These are phyloP conservation scores for Chanos chanos DNA, from an alignment of 2,797 vertebrate genomes.

Conservation along the genomic window DNA sequence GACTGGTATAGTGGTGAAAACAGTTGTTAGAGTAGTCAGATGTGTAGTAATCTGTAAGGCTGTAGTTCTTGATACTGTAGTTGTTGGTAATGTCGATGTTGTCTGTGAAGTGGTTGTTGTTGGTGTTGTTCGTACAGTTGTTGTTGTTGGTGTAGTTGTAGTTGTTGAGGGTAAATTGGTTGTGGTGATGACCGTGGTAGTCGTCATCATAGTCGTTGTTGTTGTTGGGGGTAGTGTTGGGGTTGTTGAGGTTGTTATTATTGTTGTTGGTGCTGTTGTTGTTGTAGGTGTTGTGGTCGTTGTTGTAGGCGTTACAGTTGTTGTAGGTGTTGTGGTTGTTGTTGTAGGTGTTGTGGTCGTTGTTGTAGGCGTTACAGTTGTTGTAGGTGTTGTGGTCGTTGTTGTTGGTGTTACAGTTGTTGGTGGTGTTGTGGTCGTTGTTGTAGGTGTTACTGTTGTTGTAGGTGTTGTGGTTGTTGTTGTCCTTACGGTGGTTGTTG, in stretches of 20 bases:
- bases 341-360: background rate
- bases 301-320: background rate
- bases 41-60: conserved; percentile 3
- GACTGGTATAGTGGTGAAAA: background rate
- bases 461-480: background rate
- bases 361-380: background rate
- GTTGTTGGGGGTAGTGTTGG: rapidly evolving
- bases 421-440: background rate
- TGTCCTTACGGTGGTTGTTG: background rate
- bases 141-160: background rate
- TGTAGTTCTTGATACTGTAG: background rate
- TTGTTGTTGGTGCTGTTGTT: background rate
- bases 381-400: background rate
- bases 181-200: rapidly evolving
- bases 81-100: conserved; percentile 1
- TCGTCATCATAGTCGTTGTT: rapidly evolving
- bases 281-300: background rate
- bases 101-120: conserved; percentile 1
- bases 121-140: background rate
- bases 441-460: background rate
- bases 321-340: background rate
- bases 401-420: background rate
- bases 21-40: background rate
- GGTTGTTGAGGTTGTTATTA: background rate
- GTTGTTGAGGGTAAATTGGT: background rate